phyloP scores from a whole-genome alignment of 2,888 invertebrate species.

The Orthosia cruda region DNA sequence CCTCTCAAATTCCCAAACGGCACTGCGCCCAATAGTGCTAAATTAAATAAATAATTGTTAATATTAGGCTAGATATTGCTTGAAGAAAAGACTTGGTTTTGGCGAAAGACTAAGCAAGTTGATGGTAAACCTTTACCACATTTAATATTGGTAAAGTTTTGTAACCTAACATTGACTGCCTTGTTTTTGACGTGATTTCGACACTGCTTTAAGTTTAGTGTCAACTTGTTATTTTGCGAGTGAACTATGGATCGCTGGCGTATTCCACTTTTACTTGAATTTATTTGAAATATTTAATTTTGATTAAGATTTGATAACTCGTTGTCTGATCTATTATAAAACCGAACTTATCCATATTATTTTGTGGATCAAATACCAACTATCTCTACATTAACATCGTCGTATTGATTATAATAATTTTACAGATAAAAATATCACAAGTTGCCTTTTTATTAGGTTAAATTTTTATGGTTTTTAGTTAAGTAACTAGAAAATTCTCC shows the following conservation, averaged over 20 bases:
- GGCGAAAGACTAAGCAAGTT: constrained; percentile 1
- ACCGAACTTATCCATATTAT: constrained; percentile 2
- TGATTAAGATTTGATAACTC: constrained; percentile 22
- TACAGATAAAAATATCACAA: constrained; percentile 1
- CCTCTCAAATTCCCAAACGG: constrained; percentile 80
- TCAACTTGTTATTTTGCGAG: constrained; percentile 24
- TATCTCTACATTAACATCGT: too few relatives aligned
- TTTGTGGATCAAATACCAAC: neutral
- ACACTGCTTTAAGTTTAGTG: constrained; percentile 13
- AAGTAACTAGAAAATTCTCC: constrained; percentile 13
- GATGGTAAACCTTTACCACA: neutral
- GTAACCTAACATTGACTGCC: neutral
- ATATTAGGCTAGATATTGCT: constrained; percentile 21
- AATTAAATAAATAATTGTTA: constrained; percentile 51
- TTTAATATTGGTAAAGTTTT: too few relatives aligned
- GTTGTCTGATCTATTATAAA: neutral
- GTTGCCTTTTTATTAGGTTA: neutral
- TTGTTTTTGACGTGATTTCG: neutral
- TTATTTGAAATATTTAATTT: constrained; percentile 6
- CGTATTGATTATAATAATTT: constrained; percentile 9
- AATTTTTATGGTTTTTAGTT: neutral
- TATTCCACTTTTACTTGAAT: constrained; percentile 46
- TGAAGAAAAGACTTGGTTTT: constrained; percentile 35
- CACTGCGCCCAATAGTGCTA: constrained; percentile 56
- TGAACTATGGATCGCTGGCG: constrained; percentile 66